A percentile compares a stretch with the other conserved stretches of the same genome.
phyloP scores from a whole-genome alignment of 2,113 vertebrate genomes.

The Sclerurus mexicanus region DNA sequence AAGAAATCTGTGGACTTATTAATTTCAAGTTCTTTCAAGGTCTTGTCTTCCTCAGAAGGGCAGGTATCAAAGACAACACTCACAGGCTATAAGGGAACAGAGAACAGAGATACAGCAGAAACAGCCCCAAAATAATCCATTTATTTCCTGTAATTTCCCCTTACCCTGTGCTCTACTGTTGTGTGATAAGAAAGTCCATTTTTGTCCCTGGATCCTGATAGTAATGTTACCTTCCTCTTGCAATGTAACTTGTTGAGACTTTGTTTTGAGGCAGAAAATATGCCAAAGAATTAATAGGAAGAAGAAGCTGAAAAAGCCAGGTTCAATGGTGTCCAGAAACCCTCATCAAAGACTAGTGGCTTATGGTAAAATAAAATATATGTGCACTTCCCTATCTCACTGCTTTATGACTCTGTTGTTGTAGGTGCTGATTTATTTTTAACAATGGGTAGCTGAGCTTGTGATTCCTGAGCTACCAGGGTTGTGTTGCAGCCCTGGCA shows the following conservation, averaged over 20 bases:
- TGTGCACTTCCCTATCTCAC: background rate
- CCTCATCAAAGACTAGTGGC: background rate
- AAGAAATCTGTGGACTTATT: background rate
- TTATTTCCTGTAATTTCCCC: background rate
- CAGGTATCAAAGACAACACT: background rate
- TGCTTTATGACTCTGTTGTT: background rate
- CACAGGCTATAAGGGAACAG: background rate
- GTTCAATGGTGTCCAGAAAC: background rate
- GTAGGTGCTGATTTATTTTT: background rate
- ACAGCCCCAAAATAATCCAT: background rate
- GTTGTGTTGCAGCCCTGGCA: accelerated
- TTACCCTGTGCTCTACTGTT: background rate
- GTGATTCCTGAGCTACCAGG: background rate
- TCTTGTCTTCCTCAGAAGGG: background rate
- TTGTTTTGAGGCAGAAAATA: background rate
- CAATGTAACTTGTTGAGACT: background rate
- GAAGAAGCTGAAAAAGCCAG: background rate
- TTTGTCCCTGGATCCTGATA: background rate
- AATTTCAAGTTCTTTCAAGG: background rate
- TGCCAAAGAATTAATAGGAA: background rate
- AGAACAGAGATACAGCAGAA: background rate
- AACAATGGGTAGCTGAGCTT: background rate
- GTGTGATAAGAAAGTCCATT: background rate
- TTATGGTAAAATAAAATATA: background rate
- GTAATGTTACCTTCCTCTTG: background rate